A percentile compares a stretch with the other conserved stretches of the same genome.
phyloP scores from a whole-genome alignment of 23 tunicate species.

The Ascidia mentula region DNA sequence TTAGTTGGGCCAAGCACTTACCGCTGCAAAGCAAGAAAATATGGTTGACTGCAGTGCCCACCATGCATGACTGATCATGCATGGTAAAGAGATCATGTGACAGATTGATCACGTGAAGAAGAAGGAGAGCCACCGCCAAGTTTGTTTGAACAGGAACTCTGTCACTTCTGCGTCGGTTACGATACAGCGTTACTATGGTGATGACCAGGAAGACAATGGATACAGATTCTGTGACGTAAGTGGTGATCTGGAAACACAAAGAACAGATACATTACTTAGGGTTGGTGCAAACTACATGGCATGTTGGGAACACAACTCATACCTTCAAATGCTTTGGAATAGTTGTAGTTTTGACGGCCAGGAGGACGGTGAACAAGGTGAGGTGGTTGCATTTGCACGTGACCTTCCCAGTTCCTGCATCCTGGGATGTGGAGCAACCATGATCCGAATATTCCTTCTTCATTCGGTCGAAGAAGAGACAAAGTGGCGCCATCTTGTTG shows the following conservation, averaged over 20 bases:
- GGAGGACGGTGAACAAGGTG: background rate
- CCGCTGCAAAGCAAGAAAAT: background rate
- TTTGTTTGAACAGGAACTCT: background rate
- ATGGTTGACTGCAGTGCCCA: background rate
- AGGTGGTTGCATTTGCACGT: conserved; percentile 2
- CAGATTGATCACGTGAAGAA: background rate
- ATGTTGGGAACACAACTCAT: background rate
- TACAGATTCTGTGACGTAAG: background rate
- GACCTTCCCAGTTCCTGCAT: background rate
- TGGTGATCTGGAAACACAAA: background rate
- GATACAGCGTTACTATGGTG: background rate
- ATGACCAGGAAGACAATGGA: background rate
- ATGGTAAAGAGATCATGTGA: background rate
- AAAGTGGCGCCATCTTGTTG: background rate
- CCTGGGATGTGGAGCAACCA: background rate
- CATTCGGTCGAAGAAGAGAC: background rate
- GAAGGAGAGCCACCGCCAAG: background rate
- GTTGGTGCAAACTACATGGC: background rate
- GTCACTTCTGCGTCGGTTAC: background rate
- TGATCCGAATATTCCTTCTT: background rate
- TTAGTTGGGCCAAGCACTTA: no score
- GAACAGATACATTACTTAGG: background rate
- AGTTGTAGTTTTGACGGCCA: background rate
- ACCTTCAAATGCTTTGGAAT: background rate
- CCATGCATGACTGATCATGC: background rate